These are phyloP conservation scores for Cydia splendana DNA, from an alignment of 1,140 invertebrate genomes.

Conservation along the genomic window DNA sequence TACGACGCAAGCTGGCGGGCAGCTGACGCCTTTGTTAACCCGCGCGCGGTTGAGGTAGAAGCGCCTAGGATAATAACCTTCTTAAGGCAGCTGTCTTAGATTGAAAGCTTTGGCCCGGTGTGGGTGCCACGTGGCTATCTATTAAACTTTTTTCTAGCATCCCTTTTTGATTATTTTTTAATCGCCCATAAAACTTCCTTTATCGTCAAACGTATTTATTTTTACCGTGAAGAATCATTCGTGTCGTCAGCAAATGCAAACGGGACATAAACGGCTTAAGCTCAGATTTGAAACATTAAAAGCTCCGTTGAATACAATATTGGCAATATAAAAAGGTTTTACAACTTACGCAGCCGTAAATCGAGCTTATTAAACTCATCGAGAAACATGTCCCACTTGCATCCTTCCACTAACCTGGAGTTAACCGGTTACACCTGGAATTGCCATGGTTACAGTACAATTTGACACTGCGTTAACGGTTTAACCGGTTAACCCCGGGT, in stretches of 20 bases:
- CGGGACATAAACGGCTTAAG: not conserved
- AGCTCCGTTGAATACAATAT: not conserved
- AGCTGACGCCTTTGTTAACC: slow-evolving; percentile 64
- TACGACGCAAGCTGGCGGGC: slow-evolving; percentile 72
- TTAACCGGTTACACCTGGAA: too few relatives aligned
- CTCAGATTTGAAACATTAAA: not conserved
- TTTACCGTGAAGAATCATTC: not conserved
- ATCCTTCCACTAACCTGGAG: too few relatives aligned
- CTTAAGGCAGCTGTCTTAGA: slow-evolving; percentile 27
- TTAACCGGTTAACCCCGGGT: too few relatives aligned
- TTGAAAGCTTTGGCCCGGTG: slow-evolving; percentile 25
- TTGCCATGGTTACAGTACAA: too few relatives aligned
- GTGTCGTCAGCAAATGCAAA: not conserved
- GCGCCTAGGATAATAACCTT: slow-evolving; percentile 25
- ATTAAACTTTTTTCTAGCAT: slow-evolving; percentile 17
- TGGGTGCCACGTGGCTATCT: slow-evolving; percentile 17
- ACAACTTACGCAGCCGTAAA: not conserved
- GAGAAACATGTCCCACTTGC: not conserved
- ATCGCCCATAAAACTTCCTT: slow-evolving; percentile 19
- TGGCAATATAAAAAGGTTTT: not conserved
- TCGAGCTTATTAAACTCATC: not conserved
- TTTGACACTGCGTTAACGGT: too few relatives aligned
- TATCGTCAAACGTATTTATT: slow-evolving; percentile 8
- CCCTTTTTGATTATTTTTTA: slow-evolving; percentile 15
- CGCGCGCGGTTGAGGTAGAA: slow-evolving; percentile 56